Evolutionary conservation across 2,797 vertebrate species (phyloP).

Genomic region (Pagetopsis macropterus): DNA sequence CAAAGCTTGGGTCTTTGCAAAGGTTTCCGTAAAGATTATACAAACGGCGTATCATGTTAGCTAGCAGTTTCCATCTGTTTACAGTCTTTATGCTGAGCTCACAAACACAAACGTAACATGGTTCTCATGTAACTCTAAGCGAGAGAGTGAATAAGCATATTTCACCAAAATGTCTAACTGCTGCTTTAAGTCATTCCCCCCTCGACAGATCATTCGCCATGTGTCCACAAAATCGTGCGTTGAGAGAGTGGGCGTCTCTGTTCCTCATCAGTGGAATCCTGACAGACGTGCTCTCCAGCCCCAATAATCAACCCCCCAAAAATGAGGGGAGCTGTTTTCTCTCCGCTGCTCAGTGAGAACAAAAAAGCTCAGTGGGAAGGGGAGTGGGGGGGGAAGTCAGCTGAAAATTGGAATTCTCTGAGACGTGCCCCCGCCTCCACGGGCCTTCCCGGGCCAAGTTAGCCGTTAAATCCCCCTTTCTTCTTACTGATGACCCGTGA

Average conservation of each 20-base stretch:
- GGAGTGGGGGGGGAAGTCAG: slow-evolving; percentile 30
- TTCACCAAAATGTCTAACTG: slow-evolving; percentile 28
- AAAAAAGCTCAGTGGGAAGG: slow-evolving; percentile 58
- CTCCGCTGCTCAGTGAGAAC: slow-evolving; percentile 56
- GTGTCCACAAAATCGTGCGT: slow-evolving; percentile 40
- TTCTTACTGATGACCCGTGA: slow-evolving; percentile 80
- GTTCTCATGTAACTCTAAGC: not conserved
- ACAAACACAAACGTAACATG: not conserved
- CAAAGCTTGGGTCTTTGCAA: no score
- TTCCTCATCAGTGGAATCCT: slow-evolving; percentile 69
- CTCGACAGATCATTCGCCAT: slow-evolving; percentile 32
- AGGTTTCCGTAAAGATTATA: no score
- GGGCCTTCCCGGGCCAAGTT: slow-evolving; percentile 66
- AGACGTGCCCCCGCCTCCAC: slow-evolving; percentile 59
- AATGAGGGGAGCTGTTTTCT: slow-evolving; percentile 59
- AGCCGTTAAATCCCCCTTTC: slow-evolving; percentile 79
- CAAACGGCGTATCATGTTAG: no score
- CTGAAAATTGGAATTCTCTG: slow-evolving; percentile 63
- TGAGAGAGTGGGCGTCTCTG: slow-evolving; percentile 55
- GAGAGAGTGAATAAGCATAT: slow-evolving; percentile 18
- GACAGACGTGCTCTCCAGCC: slow-evolving; percentile 66
- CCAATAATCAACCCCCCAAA: slow-evolving; percentile 62
- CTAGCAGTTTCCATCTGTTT: no score
- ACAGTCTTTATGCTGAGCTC: no score
- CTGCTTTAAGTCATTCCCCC: slow-evolving; percentile 22